Evolutionary conservation across 2,113 vertebrate genomes (phyloP).

Genomic region (Scartelaos histophorus): DNA sequence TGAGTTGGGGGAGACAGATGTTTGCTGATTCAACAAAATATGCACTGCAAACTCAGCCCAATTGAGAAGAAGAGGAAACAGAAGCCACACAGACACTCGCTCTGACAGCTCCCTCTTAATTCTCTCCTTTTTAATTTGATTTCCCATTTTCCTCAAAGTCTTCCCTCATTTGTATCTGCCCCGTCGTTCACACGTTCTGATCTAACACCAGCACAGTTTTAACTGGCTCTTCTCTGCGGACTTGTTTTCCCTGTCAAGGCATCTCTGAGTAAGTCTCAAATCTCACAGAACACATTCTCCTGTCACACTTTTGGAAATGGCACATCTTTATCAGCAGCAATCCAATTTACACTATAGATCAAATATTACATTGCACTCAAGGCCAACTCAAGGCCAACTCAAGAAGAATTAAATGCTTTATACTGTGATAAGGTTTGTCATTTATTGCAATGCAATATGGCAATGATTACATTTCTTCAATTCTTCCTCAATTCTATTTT

Average conservation of each 20-base stretch:
- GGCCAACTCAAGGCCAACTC: conserved; percentile 1
- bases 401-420: conserved; percentile 26
- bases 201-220: conserved; percentile 47
- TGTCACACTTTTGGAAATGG: conserved; percentile 35
- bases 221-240: conserved; percentile 38
- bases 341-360: conserved; percentile 16
- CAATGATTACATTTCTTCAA: conserved; percentile 82
- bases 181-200: conserved; percentile 38
- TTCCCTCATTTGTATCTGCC: conserved; percentile 22
- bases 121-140: conserved; percentile 45
- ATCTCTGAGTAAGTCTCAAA: conserved; percentile 49
- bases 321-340: conserved; percentile 9
- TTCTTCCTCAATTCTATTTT: conserved; percentile 83
- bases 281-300: conserved; percentile 50
- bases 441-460: conserved; percentile 90
- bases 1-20: conserved; percentile 73
- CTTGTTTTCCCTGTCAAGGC: conserved; percentile 51
- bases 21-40: conserved; percentile 78
- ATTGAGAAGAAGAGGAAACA: conserved; percentile 67
- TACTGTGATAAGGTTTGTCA: conserved; percentile 71
- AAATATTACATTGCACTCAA: conserved; percentile 22
- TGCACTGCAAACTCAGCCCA: conserved; percentile 70
- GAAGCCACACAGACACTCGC: conserved; percentile 60
- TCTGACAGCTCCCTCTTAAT: conserved; percentile 57
- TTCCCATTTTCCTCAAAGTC: conserved; percentile 16